phyloP scores from a whole-genome alignment of 2,888 invertebrate genomes.

The Strigamia crassipes region DNA sequence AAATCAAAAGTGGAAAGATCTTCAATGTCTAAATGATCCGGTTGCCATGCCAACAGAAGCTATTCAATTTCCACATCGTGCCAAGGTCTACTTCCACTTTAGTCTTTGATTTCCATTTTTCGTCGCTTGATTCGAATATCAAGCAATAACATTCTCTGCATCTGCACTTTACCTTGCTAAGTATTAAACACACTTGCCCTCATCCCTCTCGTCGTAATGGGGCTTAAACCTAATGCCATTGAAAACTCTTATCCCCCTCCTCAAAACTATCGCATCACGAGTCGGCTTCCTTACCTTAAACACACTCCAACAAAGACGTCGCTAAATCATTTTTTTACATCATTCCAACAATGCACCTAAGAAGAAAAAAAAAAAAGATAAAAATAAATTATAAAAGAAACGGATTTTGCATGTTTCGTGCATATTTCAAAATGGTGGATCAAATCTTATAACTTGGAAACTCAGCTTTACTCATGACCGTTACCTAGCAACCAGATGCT shows the following conservation, averaged over 20 bases:
- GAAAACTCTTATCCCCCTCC: background rate
- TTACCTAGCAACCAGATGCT: slow-evolving; percentile 31
- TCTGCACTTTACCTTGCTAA: background rate
- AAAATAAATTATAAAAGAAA: background rate
- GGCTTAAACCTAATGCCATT: background rate
- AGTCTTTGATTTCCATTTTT: slow-evolving; percentile 38
- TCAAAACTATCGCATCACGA: background rate
- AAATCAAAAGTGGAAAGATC: background rate
- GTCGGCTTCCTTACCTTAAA: background rate
- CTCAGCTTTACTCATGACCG: slow-evolving; percentile 31
- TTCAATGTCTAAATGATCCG: slow-evolving; percentile 10
- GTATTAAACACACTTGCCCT: background rate
- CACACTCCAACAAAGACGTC: slow-evolving; percentile 27
- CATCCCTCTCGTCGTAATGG: background rate
- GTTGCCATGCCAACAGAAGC: slow-evolving; percentile 5
- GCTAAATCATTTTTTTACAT: slow-evolving; percentile 29
- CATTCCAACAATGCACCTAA: slow-evolving; percentile 3
- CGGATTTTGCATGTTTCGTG: background rate
- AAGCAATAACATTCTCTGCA: background rate
- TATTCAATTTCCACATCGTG: slow-evolving; percentile 27
- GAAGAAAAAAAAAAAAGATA: background rate
- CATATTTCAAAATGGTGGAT: background rate
- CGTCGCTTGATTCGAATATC: background rate
- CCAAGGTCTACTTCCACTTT: slow-evolving; percentile 6
- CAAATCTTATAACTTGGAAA: slow-evolving; percentile 9